These are phyloP conservation scores for Homalodisca vitripennis DNA, from an alignment of 1,140 invertebrate species.

Conservation along the genomic window DNA sequence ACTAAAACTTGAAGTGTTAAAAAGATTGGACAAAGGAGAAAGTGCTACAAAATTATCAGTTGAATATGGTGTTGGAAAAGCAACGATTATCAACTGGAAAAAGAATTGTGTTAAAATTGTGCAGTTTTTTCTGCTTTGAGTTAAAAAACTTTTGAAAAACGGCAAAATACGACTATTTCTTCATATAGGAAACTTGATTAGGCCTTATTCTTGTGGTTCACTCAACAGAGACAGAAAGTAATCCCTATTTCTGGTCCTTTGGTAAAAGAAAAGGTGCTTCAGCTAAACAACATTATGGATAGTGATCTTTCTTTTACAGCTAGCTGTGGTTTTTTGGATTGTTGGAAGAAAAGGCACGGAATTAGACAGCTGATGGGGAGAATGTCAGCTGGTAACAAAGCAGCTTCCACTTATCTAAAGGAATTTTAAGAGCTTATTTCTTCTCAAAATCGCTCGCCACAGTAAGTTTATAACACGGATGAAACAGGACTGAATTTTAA, in stretches of 20 bases:
- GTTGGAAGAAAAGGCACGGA: constrained; percentile 17
- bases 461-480: constrained; percentile 36
- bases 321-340: constrained; percentile 5
- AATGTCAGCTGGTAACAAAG: constrained; percentile 12
- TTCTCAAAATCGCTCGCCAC: background rate
- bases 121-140: background rate
- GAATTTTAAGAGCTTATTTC: background rate
- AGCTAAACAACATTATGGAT: background rate
- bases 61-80: background rate
- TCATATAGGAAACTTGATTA: background rate
- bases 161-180: background rate
- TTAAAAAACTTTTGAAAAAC: background rate
- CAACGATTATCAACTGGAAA: background rate
- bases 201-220: constrained; percentile 13
- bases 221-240: constrained; percentile 18
- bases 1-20: background rate
- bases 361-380: constrained; percentile 24
- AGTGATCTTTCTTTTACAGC: background rate
- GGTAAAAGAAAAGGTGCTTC: constrained; percentile 19
- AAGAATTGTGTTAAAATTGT: background rate
- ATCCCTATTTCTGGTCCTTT: constrained; percentile 18
- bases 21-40: background rate
- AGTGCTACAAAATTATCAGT: background rate
- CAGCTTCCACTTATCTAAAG: background rate
- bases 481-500: constrained; percentile 37